Evolutionary conservation across 30 jellyfish, hydroid and myxozoan genomes (phyloP), one percentile per base, ranked within the genome.

Genomic region (Catostylus mosaicus): DNA sequence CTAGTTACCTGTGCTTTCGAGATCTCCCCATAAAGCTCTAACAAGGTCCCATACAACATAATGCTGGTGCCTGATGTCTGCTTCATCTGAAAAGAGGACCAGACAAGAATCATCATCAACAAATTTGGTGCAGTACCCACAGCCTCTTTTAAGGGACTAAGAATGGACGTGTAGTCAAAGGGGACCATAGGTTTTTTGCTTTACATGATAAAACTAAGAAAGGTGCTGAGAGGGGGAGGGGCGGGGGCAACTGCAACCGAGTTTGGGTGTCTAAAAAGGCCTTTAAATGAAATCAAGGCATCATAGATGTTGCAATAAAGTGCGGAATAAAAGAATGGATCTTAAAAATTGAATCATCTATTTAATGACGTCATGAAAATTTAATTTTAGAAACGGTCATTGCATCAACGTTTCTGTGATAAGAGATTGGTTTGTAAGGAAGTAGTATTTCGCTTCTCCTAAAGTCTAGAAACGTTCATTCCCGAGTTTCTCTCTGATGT

Each of bases 1-100:
- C 14, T 52, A 79, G 31, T 51, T 57, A 82, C 86, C 75, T 73
- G 72, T 27, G 59, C 67, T 26, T 6, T 85, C 96, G 38, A 73
- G 96, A 27, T 76, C 61, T 8, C 98, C 98, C 98, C 98, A 91
- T 34, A 91, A 51, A 11, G 98, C 95, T 18, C 75, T 68, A 70
- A 75, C 91, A 59, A 91, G 88, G n/a, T 72, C 89, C 98, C 98
- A 91, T 1, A 86, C 96, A 47, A 71, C 75, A 30, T 85, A 65
- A 48, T 90, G 97, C 32, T 82, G 78, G 52, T 68, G 59, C 32
- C 87, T 80, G 64, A 77, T 24, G 57, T 69, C 82, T 12, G 73
- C 23, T 43, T 54, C 66, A 27, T 70, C 74, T 24, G 38, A 16
- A 9, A 16, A 48, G 14, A 48, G 3, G 20, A 48, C 3, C 63